A percentile compares a stretch with the other conserved stretches of the same genome.
These are phyloP conservation scores for Aulostomus chinensis DNA, from an alignment of 2,797 vertebrate species.

Conservation along the genomic window DNA sequence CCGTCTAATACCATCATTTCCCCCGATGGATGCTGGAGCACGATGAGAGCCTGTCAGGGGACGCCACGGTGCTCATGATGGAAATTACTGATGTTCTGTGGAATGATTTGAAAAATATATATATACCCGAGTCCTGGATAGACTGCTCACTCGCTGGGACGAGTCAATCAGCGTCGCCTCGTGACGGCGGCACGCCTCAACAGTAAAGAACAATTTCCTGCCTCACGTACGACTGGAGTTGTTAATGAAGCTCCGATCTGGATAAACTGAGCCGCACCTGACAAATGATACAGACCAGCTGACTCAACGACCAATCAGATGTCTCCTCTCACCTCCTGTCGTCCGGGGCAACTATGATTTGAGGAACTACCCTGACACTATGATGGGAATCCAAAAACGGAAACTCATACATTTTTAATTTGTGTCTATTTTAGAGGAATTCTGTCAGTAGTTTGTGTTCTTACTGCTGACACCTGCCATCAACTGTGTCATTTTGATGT, in stretches of 20 bases:
- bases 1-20: slow-evolving; percentile 71
- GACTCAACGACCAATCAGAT: not conserved
- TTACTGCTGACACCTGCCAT: too few species aligned
- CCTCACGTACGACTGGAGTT: slow-evolving; percentile 13
- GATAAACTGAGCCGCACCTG: slow-evolving; percentile 14
- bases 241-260: slow-evolving; percentile 43
- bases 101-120: slow-evolving; percentile 71
- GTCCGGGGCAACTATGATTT: too few species aligned
- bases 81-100: slow-evolving; percentile 71
- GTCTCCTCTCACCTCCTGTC: not conserved
- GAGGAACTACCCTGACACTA: too few species aligned
- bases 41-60: slow-evolving; percentile 65
- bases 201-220: slow-evolving; percentile 26
- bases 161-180: slow-evolving; percentile 61
- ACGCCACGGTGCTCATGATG: slow-evolving; percentile 61
- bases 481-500: too few species aligned
- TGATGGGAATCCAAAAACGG: too few species aligned
- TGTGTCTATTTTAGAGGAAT: too few species aligned
- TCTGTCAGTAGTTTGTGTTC: too few species aligned
- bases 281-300: not conserved
- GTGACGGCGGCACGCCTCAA: slow-evolving; percentile 16
- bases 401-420: too few species aligned
- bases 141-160: slow-evolving; percentile 46
- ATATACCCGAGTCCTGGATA: slow-evolving; percentile 45
- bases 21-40: slow-evolving; percentile 60